A percentile compares a stretch with the other conserved stretches of the same genome.
phyloP scores from a whole-genome alignment of 2,113 vertebrate species.

The Zapornia atra region DNA sequence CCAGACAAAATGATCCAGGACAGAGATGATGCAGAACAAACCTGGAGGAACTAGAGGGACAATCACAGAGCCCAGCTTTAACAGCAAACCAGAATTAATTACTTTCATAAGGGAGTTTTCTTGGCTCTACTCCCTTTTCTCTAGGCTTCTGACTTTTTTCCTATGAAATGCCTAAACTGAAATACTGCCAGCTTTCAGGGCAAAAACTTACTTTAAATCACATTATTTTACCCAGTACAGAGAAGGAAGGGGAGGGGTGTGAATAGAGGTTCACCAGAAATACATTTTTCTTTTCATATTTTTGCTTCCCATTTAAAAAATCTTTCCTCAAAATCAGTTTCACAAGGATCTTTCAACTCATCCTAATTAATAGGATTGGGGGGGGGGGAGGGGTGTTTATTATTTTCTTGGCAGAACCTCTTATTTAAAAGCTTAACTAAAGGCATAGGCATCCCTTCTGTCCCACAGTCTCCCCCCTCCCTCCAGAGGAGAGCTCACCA shows the following conservation, averaged over 20 bases:
- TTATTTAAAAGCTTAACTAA: not conserved
- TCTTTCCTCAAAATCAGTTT: not conserved
- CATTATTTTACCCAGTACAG: not conserved
- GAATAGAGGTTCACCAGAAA: not conserved
- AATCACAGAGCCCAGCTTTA: not conserved
- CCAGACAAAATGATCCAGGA: not conserved
- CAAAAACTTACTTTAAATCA: not conserved
- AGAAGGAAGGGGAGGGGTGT: not conserved
- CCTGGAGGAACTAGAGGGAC: not conserved
- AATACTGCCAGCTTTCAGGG: not conserved
- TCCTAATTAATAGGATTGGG: not conserved
- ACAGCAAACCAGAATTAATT: not conserved
- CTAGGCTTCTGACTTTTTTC: not conserved
- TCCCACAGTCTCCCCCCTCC: not conserved
- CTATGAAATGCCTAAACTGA: not conserved
- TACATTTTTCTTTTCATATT: not conserved
- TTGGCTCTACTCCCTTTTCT: not conserved
- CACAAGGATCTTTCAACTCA: not conserved
- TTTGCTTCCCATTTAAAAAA: not conserved
- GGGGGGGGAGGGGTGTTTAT: too few relatives aligned
- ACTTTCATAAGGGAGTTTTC: not conserved
- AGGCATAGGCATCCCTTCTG: not conserved
- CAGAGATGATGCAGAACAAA: not conserved
- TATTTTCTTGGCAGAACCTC: not conserved
- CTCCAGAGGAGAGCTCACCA: accelerated